Conservation (phyloP, 2,888 invertebrate genomes). For the Campaea margaritaria region DNA sequence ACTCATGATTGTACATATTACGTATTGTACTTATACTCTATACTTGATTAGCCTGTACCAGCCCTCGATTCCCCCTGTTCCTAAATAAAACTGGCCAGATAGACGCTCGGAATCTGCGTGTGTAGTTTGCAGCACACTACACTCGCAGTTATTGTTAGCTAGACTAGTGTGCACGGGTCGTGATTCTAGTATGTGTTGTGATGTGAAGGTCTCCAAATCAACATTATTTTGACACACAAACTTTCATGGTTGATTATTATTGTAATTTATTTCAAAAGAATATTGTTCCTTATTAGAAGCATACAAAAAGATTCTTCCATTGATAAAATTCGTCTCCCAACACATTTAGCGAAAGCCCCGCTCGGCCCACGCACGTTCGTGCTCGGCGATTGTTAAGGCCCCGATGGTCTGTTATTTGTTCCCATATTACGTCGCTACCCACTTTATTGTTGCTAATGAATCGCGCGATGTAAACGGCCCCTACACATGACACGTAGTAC, state of each 20-base stretch:
- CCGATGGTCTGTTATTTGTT: constrained; percentile 54
- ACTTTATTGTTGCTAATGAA: constrained; percentile 46
- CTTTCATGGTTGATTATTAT: too few relatives aligned
- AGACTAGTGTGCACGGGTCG: not conserved
- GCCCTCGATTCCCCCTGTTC: not conserved
- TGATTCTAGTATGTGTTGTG: too few relatives aligned
- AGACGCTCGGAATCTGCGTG: not conserved
- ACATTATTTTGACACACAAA: not conserved
- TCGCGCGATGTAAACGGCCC: constrained; percentile 40
- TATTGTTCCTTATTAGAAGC: too few relatives aligned
- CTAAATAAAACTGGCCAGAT: not conserved
- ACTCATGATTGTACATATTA: too few relatives aligned
- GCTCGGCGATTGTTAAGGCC: constrained; percentile 43
- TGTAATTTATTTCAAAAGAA: too few relatives aligned
- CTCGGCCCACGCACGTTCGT: constrained; percentile 34
- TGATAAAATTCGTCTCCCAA: not conserved
- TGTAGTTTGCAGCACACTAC: not conserved
- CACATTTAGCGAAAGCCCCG: not conserved
- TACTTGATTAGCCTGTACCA: not conserved
- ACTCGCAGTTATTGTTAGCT: not conserved
- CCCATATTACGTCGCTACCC: constrained; percentile 39
- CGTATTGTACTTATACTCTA: too few relatives aligned
- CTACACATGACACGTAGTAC: constrained; percentile 32
- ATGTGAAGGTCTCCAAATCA: too few relatives aligned
- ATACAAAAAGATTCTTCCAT: not conserved